These are phyloP conservation scores for Crax fasciolata DNA, from an alignment of 2,797 vertebrate genomes.

Conservation along the genomic window DNA sequence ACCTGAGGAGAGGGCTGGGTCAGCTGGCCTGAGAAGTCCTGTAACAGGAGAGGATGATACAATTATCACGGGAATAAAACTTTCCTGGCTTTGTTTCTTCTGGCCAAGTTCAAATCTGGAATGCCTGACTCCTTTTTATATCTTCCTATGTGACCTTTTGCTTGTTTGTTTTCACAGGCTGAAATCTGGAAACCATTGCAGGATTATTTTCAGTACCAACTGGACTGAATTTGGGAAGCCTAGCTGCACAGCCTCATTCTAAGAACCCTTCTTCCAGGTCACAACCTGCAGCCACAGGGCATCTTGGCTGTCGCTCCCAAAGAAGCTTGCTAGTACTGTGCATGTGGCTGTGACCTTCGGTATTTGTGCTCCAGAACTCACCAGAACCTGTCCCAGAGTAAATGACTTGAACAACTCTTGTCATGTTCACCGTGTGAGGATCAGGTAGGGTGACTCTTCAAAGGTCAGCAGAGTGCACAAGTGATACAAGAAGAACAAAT, in stretches of 20 bases:
- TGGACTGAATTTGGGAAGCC: neutral
- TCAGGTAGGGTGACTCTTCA: neutral
- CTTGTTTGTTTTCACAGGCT: neutral
- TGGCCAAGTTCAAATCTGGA: neutral
- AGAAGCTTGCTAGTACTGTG: neutral
- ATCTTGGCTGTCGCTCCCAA: rapidly evolving
- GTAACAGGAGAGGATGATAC: neutral
- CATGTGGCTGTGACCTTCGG: neutral
- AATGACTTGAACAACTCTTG: rapidly evolving
- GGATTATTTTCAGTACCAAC: neutral
- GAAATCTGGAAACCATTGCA: neutral
- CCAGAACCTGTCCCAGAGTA: neutral
- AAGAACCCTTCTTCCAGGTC: neutral
- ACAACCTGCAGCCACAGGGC: rapidly evolving
- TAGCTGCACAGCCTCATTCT: neutral
- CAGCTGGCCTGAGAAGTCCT: neutral
- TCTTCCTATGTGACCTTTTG: neutral
- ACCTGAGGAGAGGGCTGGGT: rapidly evolving
- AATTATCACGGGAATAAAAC: neutral
- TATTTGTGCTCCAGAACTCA: neutral
- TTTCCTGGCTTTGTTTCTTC: neutral
- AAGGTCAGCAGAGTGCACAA: neutral
- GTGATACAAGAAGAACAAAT: rapidly evolving
- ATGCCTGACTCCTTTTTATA: neutral
- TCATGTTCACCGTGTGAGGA: neutral